Evolutionary conservation across 2,113 vertebrate genomes (phyloP), one percentile per base, ranked within the genome.

Genomic region (Psammodynastes pulverulentus): DNA sequence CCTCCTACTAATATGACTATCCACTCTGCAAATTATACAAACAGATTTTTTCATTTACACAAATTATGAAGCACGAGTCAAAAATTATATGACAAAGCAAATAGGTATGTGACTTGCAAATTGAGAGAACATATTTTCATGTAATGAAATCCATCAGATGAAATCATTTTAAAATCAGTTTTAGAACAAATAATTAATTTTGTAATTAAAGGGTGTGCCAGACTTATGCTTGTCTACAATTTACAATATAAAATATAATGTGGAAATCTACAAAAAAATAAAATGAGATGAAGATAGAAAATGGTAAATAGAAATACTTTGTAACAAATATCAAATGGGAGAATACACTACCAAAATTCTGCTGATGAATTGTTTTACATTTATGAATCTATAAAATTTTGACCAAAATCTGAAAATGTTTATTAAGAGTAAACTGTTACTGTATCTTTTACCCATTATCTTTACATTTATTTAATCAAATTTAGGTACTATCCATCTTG

Each of bases 61-160:
- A 34, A 79, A 79, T 15, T 84, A 90, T 91, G 34, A 94, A 86
- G 34, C 87, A 92, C 87, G 0, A 0, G 3, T 67, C 93, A 0
- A 48, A 79, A 87, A 84, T 89, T 67, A 90, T 1, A 5, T 91
- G 86, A 94, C 88, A 54, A 54, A 48, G 84, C 84, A 23, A 58
- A 52, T 84, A 43, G 24, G 2, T 89, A 49, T 45, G 51, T 49
- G 43, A 17, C 67, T 67, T 52, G 87, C 52, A 21, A 93, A 86
- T 19, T 92, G 51, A 39, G 45, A 93, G 92, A 90, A 85, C 19
- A 19, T 29, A 7, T 86, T 93, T 89, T 84, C 84, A 3, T 51
- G 23, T 58, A 85, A 92, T 51, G 15, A 62, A 6, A 89, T 9
- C 39, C n/a, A 62, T 1, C 89, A 79, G 88, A 19, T 56, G 86